Percentiles rank a stretch among this genome's conserved stretches.
phyloP scores from a whole-genome alignment of 2,888 invertebrate species.

The Euspilapteryx auroguttella region DNA sequence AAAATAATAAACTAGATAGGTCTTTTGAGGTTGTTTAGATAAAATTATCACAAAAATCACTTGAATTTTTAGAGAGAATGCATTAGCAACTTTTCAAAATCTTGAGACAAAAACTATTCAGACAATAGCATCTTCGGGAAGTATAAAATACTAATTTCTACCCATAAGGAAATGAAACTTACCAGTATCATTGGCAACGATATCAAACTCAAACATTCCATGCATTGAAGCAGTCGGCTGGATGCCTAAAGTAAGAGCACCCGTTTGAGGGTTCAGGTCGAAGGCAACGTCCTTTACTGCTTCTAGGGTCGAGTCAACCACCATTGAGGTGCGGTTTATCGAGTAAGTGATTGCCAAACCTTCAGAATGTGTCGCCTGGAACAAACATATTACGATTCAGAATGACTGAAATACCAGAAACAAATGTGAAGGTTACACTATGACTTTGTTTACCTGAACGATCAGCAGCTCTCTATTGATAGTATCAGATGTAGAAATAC shows the following conservation, averaged over 20 bases:
- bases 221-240: slow-evolving; percentile 54
- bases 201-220: slow-evolving; percentile 63
- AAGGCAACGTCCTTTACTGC: slow-evolving; percentile 36
- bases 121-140: no score
- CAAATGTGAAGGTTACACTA: no score
- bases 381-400: no score
- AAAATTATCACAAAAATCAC: no score
- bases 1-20: slow-evolving; percentile 2
- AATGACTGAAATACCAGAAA: no score
- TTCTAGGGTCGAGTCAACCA: slow-evolving; percentile 36
- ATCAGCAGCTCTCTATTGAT: slow-evolving; percentile 43
- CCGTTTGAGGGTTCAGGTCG: slow-evolving; percentile 28
- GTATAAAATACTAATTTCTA: no score
- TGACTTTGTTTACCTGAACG: slow-evolving; percentile 51
- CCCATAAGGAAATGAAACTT: slow-evolving; percentile 7
- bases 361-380: slow-evolving; percentile 62
- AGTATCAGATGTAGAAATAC: slow-evolving; percentile 43
- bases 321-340: slow-evolving; percentile 30
- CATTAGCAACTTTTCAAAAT: no score
- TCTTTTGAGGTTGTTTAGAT: no score
- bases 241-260: slow-evolving; percentile 50
- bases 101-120: no score
- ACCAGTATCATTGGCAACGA: slow-evolving; percentile 57
- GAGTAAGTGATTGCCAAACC: slow-evolving; percentile 34
- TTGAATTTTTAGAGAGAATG: no score